Base-by-base conservation (phyloP, 2,888 invertebrate genomes). In the Folsomia manolachei region DNA sequence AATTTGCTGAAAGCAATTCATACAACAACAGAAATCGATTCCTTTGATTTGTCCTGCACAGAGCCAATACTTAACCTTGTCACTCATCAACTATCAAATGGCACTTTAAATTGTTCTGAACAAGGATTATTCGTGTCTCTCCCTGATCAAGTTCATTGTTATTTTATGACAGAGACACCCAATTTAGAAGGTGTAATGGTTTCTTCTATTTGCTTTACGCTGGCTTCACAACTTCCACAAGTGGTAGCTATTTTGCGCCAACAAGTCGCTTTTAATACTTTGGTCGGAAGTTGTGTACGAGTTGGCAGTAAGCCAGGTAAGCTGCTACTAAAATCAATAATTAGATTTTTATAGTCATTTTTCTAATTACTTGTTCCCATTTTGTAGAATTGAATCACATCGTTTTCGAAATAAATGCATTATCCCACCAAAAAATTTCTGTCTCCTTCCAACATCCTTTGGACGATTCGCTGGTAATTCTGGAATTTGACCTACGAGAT, bases 121-220 rank as follows among this genome's bases (percentile, higher is more conserved):
- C 86, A 90, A 82, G 94, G 94, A 71, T 86, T 95, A 19, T 94
- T 91, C 87, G 95, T 96, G 83, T 91, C 90, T 71, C 85, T 97
- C 63, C 94, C 96, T 0, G 96, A 95, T 83, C 96, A 97, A 83
- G 91, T 90, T 72, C 97, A 97, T 83, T 94, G 95, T 83, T 97
- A 95, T 84, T 95, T 94, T 84, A 88, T 97, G 86, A 94, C 94
- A 26, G 93, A 94, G 83, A 90, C 90, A 76, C 89, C 89, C 76
- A 88, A 87, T 27, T 85, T 93, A 84, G 89, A 90, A 76, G 95
- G 93, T 4, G 88, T 91, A 78, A 84, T 91, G 81, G 90, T 94
- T 66, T 86, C 88, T 66, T 91, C 90, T 75, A 90, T 97, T 71
- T 95, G 95, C 0, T 97, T 97, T 85, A 94, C 94, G 0, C 95